phyloP scores from a whole-genome alignment of 1,140 invertebrate species.

The Copidosoma floridanum region DNA sequence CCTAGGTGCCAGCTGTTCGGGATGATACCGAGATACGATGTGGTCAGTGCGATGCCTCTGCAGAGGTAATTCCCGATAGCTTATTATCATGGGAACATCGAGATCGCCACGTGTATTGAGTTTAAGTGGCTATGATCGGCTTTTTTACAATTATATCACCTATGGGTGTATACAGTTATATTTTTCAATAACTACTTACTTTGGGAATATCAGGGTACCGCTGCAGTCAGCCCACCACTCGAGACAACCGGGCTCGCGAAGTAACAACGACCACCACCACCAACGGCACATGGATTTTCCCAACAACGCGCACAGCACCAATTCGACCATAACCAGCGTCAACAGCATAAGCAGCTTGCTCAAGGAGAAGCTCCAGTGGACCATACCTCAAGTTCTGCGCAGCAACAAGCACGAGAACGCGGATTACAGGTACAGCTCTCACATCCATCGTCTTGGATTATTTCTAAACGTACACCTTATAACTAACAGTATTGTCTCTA shows the following conservation, averaged over 20 bases:
- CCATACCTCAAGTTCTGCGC: slow-evolving; percentile 50
- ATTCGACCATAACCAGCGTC: slow-evolving; percentile 76
- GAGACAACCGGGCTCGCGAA: slow-evolving; percentile 42
- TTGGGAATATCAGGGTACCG: slow-evolving; percentile 42
- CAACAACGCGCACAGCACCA: slow-evolving; percentile 56
- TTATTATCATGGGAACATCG: no score
- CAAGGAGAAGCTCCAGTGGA: slow-evolving; percentile 76
- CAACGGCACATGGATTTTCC: slow-evolving; percentile 40
- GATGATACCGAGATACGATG: slow-evolving; percentile 48
- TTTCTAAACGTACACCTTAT: no score
- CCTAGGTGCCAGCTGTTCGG: no score
- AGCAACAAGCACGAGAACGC: slow-evolving; percentile 52
- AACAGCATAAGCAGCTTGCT: slow-evolving; percentile 80
- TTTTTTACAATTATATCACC: not conserved
- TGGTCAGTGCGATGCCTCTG: slow-evolving; percentile 43
- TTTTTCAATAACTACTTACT: not conserved
- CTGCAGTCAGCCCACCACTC: no score
- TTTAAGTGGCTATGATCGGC: no score
- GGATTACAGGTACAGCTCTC: slow-evolving; percentile 53
- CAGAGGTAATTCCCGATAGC: slow-evolving; percentile 42
- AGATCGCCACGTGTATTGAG: no score
- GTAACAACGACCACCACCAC: slow-evolving; percentile 13
- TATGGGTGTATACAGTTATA: not conserved
- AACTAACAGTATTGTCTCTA: no score
- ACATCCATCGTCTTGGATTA: no score